Base-by-base conservation (phyloP, 2,113 vertebrate species). In the Hippocampus zosterae region DNA sequence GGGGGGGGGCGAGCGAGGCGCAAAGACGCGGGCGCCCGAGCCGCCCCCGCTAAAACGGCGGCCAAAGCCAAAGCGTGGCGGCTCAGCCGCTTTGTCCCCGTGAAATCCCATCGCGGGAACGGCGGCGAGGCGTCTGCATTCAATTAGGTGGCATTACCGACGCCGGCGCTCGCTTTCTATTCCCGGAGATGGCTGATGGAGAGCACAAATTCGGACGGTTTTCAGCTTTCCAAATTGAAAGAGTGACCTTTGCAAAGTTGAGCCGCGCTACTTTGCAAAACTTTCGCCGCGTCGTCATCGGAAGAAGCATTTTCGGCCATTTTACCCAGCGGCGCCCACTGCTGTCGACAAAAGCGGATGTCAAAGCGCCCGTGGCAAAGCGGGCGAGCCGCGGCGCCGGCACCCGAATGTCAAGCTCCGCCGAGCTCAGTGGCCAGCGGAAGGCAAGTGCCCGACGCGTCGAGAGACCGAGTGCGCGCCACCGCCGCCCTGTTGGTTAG, bases 21-120 rank as follows among this genome's bases (percentile, higher is more conserved):
- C 3, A 23, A 44, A 64, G 62, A 44, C 21, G 61, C 9, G 61
- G 18, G 27, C 3, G 33, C 33, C 18, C 10, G 61, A 21, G 3
- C 5, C 33, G 33, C 18, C 60, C 60, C 8, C 5, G 37, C 41
- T 10, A 64, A 64, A 64, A 23, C 8, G 63, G 13, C 63, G 27
- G n/a, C 25, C 19, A 65, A 64, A 37, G 40, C 42, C 8, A 16
- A 27, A 65, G 62, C 10, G n/a, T 15, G 21, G 53, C 74, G 16
- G 46, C n/a, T 23, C 44, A 67, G 29, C 25, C 40, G 55, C 12
- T 64, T 62, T 68, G 63, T 63, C n/a, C 59, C 1, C 67, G 27
- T 77, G 62, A 69, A 73, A 78, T 65, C 62, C 62, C 61, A 40
- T 46, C 48, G 53, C 8, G 5, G 42, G 33, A 27, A 72, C 63